Base-by-base conservation (phyloP, 53 echinoderm and acorn worm genomes). In the Crossaster papposus region DNA sequence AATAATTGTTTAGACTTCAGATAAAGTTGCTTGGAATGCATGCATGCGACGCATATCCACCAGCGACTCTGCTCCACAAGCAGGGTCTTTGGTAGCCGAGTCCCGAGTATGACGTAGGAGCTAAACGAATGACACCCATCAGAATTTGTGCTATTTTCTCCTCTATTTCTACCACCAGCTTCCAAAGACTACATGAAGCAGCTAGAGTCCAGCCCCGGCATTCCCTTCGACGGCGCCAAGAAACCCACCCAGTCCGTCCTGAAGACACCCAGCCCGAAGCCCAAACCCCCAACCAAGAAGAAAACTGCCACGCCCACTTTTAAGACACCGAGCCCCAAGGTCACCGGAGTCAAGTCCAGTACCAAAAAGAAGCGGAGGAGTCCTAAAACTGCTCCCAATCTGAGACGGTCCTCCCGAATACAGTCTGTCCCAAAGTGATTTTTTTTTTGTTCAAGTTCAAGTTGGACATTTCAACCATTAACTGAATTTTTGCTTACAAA, bases 211-310 rank as follows among this genome's bases (percentile, higher is more conserved):
- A 95, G 94, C 30, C 96, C 96, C 0, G 96, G 92, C 7, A 95
- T 96, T 12, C 96, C 96, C 10, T 96, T 95, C 38, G 96, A 96
- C 74, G 87, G 91, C 50, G 65, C 78, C 54, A 96, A 95, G 94
- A 95, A 95, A 75, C 96, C 96, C 23, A 64, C 82, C 35, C 92
- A 92, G 26, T 92, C 95, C 32, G 95, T 89, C 51, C 91, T 96
- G 20, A 96, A 96, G 63, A 87, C 87, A 23, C 87, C 87, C 76
- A 76, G 76, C 62, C 87, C 85, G 10, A 53, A 55, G 58, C 55
- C 73, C 18, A 72, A 9, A 17, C 70, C 65, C 4, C 70, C 65
- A 36, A 14, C 18, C 44, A 33, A 36, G 81, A 70, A 70, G 83
- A 83, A 70, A 51, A 26, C 44, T 4, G 29, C 83, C n/a, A 65